phyloP scores from a whole-genome alignment of 1,140 invertebrate species.

The Drosophila serrata region DNA sequence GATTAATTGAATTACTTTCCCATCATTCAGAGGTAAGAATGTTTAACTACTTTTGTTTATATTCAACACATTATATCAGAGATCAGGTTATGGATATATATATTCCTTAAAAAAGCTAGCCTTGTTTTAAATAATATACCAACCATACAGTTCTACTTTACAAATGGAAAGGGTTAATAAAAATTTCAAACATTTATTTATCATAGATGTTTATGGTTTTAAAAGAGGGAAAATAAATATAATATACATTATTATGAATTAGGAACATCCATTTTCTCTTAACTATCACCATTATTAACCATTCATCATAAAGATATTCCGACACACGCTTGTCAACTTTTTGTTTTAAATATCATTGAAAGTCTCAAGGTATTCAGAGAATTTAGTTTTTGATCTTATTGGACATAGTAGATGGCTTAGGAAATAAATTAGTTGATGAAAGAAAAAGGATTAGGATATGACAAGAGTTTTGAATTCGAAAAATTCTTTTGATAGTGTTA shows the following conservation, averaged over 20 bases:
- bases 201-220: neutral
- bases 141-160: neutral
- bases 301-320: neutral
- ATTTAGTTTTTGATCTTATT: conserved; percentile 13
- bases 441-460: conserved; percentile 3
- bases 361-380: conserved; percentile 1
- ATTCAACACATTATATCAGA: neutral
- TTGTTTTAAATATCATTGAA: neutral
- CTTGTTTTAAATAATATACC: neutral
- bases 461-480: conserved; percentile 1
- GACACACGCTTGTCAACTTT: neutral
- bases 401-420: neutral
- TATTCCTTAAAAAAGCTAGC: neutral
- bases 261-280: neutral
- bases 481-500: neutral
- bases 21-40: conserved; percentile 63
- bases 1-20: conserved; percentile 72
- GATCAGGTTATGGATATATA: neutral
- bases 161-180: neutral
- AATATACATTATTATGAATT: neutral
- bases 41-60: neutral
- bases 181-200: neutral
- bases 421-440: conserved; percentile 6
- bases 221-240: neutral
- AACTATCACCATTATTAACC: neutral